A percentile compares a stretch with the other conserved stretches of the same genome.
phyloP scores from a whole-genome alignment of 2,888 invertebrate species.

The Ennomos quercinarius region DNA sequence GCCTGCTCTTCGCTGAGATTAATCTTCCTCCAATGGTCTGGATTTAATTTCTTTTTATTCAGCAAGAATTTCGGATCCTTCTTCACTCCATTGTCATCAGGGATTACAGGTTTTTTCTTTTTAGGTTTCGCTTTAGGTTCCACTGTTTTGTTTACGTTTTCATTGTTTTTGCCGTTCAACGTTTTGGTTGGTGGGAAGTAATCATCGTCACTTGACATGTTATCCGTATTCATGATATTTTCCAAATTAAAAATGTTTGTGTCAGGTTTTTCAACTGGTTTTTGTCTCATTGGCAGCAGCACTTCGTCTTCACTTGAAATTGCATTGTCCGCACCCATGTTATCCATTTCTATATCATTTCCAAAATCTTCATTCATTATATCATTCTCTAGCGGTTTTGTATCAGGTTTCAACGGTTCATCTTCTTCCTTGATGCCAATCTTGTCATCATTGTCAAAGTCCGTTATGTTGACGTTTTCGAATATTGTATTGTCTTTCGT shows the following conservation, averaged over 20 bases:
- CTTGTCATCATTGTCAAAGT: slow-evolving; percentile 21
- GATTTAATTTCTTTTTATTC: slow-evolving; percentile 53
- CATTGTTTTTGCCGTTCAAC: slow-evolving; percentile 16
- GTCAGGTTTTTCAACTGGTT: slow-evolving; percentile 16
- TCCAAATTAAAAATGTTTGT: slow-evolving; percentile 22
- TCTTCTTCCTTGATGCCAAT: slow-evolving; percentile 18
- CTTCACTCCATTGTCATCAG: slow-evolving; percentile 21
- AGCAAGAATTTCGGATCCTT: slow-evolving; percentile 29
- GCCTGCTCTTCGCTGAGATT: slow-evolving; percentile 68
- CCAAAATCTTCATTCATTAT: slow-evolving; percentile 18
- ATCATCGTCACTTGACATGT: slow-evolving; percentile 27
- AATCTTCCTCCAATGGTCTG: slow-evolving; percentile 63
- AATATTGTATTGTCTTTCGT: slow-evolving; percentile 28
- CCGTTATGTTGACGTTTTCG: slow-evolving; percentile 32
- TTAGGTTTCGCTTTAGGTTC: slow-evolving; percentile 18
- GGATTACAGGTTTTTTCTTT: slow-evolving; percentile 17
- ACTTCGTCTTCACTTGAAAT: slow-evolving; percentile 25
- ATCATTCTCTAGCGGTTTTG: slow-evolving; percentile 11
- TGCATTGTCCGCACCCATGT: slow-evolving; percentile 13
- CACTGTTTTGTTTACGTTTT: slow-evolving; percentile 22
- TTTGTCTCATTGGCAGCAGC: slow-evolving; percentile 11
- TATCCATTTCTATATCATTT: slow-evolving; percentile 23
- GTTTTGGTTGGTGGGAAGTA: slow-evolving; percentile 25
- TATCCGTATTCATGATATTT: slow-evolving; percentile 29
- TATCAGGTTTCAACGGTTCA: slow-evolving; percentile 1